Evolutionary conservation across 2,113 vertebrate species (phyloP).

Genomic region (Heliornis fulica): DNA sequence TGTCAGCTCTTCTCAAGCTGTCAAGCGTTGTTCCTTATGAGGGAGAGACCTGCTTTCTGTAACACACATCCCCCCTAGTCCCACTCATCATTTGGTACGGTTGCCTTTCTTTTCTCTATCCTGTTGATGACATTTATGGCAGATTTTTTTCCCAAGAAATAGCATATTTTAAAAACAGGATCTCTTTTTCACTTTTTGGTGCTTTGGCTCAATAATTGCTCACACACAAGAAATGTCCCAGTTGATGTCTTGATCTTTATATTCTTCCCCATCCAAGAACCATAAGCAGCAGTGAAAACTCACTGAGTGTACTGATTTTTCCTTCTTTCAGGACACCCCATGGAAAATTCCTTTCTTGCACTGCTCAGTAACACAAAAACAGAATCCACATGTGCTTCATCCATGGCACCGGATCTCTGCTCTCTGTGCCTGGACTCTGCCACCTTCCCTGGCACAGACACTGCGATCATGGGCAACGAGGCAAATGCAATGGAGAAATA

Average conservation of each 20-base stretch:
- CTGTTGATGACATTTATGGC: slow-evolving; percentile 46
- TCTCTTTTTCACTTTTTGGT: slow-evolving; percentile 4
- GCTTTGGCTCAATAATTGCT: background rate
- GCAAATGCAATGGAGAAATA: background rate
- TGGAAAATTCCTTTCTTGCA: background rate
- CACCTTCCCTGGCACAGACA: background rate
- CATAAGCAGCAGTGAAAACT: background rate
- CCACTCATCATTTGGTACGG: slow-evolving; percentile 27
- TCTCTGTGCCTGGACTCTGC: background rate
- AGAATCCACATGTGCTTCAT: accelerated
- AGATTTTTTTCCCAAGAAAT: background rate
- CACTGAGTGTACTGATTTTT: background rate
- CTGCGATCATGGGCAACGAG: accelerated
- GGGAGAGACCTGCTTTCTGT: slow-evolving; percentile 24
- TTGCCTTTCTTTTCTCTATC: background rate
- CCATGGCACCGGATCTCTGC: accelerated
- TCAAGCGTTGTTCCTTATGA: slow-evolving; percentile 28
- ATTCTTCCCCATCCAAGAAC: background rate
- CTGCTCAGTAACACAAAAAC: background rate
- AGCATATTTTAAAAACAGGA: background rate
- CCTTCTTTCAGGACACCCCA: background rate
- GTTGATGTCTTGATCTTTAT: slow-evolving; percentile 16
- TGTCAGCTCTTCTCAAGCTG: slow-evolving; percentile 59
- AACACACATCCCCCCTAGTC: background rate
- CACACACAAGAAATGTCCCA: background rate